Evolutionary conservation across 2,797 vertebrate species (phyloP), one percentile per base, ranked within the genome.

Genomic region (Coregonus ussuriensis): DNA sequence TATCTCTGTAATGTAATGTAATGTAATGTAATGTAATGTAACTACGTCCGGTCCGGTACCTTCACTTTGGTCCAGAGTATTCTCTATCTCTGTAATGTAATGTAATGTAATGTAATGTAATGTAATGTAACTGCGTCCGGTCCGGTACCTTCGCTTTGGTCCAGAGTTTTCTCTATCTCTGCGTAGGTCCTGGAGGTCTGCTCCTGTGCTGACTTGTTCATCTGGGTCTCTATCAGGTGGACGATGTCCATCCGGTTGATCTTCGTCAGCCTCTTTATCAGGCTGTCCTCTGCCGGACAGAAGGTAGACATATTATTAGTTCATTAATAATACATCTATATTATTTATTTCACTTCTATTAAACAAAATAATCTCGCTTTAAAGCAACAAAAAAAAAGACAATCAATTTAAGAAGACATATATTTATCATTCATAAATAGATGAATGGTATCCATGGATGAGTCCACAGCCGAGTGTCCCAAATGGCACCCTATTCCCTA

Each of bases 241-340:
- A 98, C 97, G 0, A 99, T 99, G 85, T 99, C 98, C 98, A 99
- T 99, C 25, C 98, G 95, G 88, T 99, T 99, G 88, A 99, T 98
- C 92, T 96, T 98, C 3, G 96, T 98, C 25, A 99, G 94, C 86
- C 95, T 97, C 41, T 96, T 96, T 70, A 96, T 95, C 85, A 99
- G 93, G 75, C 77, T 95, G 74, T 94, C 94, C 90, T 98, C 98
- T 99, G 93, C 6, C 13, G 21, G 7, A 4, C 15, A 25, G 7
- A 35, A 35, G 15, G 35, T 6, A 67, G 14, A 9, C n/a, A 3
- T 21, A 62, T 25, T 13, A 73, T 77, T 0, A 80, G 77, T 84
- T 72, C 76, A 59, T 71, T 47, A 11, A 9, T 41, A 9, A 41
- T 41, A 41, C 2, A 47, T 47, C 2, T 11, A 3, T 0, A 11